Evolutionary conservation across 2,888 invertebrate genomes (phyloP).

Genomic region (Leptura quadrifasciata): DNA sequence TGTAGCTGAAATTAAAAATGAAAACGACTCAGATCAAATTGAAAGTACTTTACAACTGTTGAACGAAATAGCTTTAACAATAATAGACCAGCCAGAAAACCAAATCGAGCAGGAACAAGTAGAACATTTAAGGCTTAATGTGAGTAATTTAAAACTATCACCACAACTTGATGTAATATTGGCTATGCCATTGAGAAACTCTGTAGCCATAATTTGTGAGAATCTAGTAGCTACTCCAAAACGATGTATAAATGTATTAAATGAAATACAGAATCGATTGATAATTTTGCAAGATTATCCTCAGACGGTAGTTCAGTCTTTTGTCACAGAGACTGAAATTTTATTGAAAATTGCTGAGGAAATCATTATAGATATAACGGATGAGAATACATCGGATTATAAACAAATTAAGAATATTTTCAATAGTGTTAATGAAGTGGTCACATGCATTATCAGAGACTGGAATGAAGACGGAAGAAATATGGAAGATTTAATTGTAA

Average conservation of each 20-base stretch:
- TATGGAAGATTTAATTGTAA: slow-evolving; percentile 12
- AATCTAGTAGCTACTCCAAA: background rate
- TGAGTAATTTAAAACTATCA: slow-evolving; percentile 9
- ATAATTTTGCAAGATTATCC: background rate
- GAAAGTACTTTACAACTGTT: slow-evolving; percentile 18
- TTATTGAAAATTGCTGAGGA: background rate
- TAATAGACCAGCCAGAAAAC: background rate
- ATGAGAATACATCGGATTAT: background rate
- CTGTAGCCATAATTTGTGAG: background rate
- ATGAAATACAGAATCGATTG: background rate
- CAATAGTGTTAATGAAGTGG: background rate
- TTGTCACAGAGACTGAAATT: background rate
- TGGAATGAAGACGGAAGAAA: background rate
- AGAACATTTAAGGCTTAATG: slow-evolving; percentile 10
- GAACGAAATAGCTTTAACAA: slow-evolving; percentile 1
- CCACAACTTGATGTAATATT: slow-evolving; percentile 1
- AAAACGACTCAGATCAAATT: slow-evolving; percentile 24
- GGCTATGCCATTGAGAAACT: background rate
- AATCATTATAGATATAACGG: slow-evolving; percentile 1
- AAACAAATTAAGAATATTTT: slow-evolving; percentile 52
- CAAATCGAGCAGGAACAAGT: background rate
- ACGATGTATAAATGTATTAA: slow-evolving; percentile 21
- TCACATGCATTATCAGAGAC: background rate
- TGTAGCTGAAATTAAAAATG: slow-evolving; percentile 5
- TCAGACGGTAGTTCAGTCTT: background rate